These are phyloP conservation scores for Epinephelus malabaricus DNA, from an alignment of 2,797 vertebrate species.

Conservation along the genomic window DNA sequence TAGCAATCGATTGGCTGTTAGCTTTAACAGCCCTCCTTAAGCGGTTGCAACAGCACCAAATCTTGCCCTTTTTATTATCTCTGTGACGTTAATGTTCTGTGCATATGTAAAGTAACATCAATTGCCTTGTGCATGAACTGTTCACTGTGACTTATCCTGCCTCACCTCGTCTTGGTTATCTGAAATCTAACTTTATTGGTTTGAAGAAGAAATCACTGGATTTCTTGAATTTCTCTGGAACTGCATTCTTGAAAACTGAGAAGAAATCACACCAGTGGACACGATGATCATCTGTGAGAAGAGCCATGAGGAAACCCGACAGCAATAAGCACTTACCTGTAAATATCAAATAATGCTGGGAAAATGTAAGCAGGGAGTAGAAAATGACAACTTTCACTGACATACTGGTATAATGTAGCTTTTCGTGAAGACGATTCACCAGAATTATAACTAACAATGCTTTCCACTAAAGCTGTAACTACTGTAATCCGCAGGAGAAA, in stretches of 20 bases:
- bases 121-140: neutral
- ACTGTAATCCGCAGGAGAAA: neutral
- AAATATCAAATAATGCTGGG: slow-evolving; percentile 9
- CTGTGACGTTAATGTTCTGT: slow-evolving; percentile 1
- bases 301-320: neutral
- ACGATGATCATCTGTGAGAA: neutral
- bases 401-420: slow-evolving; percentile 3
- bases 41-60: neutral
- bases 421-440: neutral
- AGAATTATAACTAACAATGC: neutral
- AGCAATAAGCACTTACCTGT: slow-evolving; percentile 4
- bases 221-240: neutral
- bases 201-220: neutral
- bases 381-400: slow-evolving; percentile 10
- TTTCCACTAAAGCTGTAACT: slow-evolving; percentile 2
- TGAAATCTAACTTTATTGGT: neutral
- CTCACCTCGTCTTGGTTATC: neutral
- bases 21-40: slow-evolving; percentile 1
- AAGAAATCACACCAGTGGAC: slow-evolving; percentile 10
- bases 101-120: slow-evolving; percentile 6
- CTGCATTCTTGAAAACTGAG: neutral
- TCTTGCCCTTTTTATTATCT: slow-evolving; percentile 2
- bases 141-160: neutral
- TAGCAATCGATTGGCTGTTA: neutral
- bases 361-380: slow-evolving; percentile 12